Conservation (phyloP, 92 coral and sea anemone species). For the Epizoanthus illoricatus region DNA sequence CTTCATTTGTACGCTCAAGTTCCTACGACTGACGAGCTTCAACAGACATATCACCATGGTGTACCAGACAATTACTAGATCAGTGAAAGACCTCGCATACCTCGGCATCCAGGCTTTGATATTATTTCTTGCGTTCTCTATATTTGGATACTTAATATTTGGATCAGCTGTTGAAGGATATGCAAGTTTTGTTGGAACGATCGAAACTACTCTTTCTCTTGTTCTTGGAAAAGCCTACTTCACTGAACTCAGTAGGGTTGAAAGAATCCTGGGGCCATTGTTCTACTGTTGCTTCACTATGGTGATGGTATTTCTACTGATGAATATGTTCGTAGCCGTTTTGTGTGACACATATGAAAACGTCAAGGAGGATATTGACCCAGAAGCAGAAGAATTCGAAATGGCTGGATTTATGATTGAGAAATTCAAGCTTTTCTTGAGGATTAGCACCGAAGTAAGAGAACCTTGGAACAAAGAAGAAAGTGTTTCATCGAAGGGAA, state of each 20-base stretch:
- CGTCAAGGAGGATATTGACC: slow-evolving; percentile 23
- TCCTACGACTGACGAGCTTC: slow-evolving; percentile 45
- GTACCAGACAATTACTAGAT: slow-evolving; percentile 22
- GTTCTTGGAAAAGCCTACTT: slow-evolving; percentile 48
- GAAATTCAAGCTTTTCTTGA: slow-evolving; percentile 32
- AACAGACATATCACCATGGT: slow-evolving; percentile 42
- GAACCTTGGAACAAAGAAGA: slow-evolving; percentile 37
- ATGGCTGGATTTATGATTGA: slow-evolving; percentile 52
- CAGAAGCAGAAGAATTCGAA: slow-evolving; percentile 33
- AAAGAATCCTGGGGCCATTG: slow-evolving; percentile 36
- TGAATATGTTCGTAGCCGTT: slow-evolving; percentile 50
- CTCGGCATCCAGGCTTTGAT: slow-evolving; percentile 43
- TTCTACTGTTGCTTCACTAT: slow-evolving; percentile 35
- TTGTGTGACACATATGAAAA: slow-evolving; percentile 38
- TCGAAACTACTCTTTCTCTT: slow-evolving; percentile 40
- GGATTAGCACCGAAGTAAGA: slow-evolving; percentile 19
- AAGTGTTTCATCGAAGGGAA: no score
- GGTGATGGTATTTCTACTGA: slow-evolving; percentile 40
- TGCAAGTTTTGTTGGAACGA: slow-evolving; percentile 32
- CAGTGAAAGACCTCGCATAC: slow-evolving; percentile 13
- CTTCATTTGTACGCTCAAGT: slow-evolving; percentile 37
- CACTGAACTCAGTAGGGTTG: slow-evolving; percentile 28
- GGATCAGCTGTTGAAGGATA: slow-evolving; percentile 39
- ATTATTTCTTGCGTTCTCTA: slow-evolving; percentile 28
- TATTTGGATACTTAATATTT: slow-evolving; percentile 33